Percentiles rank a stretch among this genome's conserved stretches.
phyloP scores from a whole-genome alignment of 1,140 invertebrate species.

The Eciton burchellii region DNA sequence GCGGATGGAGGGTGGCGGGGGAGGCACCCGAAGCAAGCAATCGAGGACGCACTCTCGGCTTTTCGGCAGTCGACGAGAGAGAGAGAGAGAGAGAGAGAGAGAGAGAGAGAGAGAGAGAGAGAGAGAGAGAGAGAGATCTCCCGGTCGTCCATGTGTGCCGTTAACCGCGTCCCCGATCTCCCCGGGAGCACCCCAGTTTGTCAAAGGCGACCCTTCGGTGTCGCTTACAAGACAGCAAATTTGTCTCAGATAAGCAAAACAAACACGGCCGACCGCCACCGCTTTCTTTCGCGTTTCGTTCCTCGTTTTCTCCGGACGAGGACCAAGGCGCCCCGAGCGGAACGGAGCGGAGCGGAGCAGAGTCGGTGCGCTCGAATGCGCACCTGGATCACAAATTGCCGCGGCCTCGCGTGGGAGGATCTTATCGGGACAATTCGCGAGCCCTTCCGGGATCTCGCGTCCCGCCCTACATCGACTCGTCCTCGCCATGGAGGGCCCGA shows the following conservation, averaged over 20 bases:
- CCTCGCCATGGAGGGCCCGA: too few relatives aligned
- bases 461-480: too few relatives aligned
- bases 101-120: too few relatives aligned
- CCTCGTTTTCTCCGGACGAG: background rate
- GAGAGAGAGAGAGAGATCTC: constrained; percentile 50
- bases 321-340: background rate
- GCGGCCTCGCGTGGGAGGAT: too few relatives aligned
- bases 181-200: constrained; percentile 78
- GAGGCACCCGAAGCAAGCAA: constrained; percentile 43
- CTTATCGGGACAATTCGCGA: too few relatives aligned
- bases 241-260: constrained; percentile 85
- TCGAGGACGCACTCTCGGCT: constrained; percentile 44
- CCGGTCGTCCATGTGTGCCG: constrained; percentile 61
- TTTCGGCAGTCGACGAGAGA: too few relatives aligned
- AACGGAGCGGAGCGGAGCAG: background rate
- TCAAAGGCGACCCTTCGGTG: constrained; percentile 82
- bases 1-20: constrained; percentile 17
- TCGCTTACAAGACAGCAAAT: constrained; percentile 85
- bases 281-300: background rate
- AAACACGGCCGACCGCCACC: constrained; percentile 72
- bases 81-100: too few relatives aligned
- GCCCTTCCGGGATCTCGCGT: too few relatives aligned
- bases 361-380: too few relatives aligned
- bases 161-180: constrained; percentile 59
- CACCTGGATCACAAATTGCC: too few relatives aligned